phyloP scores from a whole-genome alignment of 1,140 invertebrate genomes.

The Argopecten irradians region DNA sequence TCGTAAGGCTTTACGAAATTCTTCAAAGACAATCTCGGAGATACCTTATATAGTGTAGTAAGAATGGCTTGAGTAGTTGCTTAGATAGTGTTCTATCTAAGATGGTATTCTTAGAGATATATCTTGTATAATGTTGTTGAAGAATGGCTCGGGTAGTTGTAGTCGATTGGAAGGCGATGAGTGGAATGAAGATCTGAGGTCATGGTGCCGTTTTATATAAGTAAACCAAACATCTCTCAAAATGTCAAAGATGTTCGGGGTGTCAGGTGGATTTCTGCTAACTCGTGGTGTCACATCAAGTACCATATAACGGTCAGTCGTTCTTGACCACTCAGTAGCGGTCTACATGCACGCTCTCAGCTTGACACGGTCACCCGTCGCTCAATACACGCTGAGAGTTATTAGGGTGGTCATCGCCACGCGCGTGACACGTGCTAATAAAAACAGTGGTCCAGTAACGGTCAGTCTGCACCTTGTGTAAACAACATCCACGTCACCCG shows the following conservation, averaged over 20 bases:
- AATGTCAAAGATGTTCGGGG: neutral
- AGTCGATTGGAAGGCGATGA: neutral
- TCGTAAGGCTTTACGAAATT: neutral
- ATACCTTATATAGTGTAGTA: too few relatives aligned
- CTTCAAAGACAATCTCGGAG: too few relatives aligned
- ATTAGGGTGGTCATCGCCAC: neutral
- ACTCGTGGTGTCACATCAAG: neutral
- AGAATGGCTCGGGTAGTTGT: neutral
- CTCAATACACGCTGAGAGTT: too few relatives aligned
- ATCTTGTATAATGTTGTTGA: neutral
- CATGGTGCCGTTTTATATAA: neutral
- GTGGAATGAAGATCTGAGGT: neutral
- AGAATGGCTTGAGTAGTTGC: too few relatives aligned
- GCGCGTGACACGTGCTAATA: neutral
- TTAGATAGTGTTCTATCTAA: too few relatives aligned
- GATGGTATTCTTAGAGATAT: neutral
- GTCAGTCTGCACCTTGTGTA: neutral
- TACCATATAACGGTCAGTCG: neutral
- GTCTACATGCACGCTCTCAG: neutral
- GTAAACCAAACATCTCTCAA: neutral
- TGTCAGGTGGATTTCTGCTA: conserved; percentile 7
- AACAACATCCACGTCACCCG: neutral
- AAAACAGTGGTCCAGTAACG: neutral
- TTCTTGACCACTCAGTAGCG: neutral
- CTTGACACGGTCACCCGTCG: neutral